Base-by-base conservation (phyloP, 2,888 invertebrate genomes). In the Ommatoiulus sabulosus region DNA sequence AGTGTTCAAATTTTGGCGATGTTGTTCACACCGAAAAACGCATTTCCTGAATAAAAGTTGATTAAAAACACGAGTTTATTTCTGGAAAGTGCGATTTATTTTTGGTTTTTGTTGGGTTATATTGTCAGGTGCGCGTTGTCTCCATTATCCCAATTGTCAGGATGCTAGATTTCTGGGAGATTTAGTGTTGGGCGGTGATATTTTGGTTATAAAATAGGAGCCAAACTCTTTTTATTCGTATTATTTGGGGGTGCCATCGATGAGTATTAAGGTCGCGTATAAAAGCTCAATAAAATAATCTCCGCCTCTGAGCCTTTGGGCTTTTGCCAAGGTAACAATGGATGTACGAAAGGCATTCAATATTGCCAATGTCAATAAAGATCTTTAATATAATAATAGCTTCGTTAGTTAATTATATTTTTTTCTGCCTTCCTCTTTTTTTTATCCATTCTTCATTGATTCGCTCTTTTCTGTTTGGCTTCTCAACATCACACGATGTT, bases 301-400 rank as follows among this genome's bases (percentile, higher is more conserved):
- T 63, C 63, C 63, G 20, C 72, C 72, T n/a, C 72, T 7, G 8
- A 72, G 24, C 10, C 20, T 7, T 72, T 20, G 17, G 72, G 72
- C 24, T 5, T n/a, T 72, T 72, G 72, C 72, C 72, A 72, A 72
- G 72, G 72, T 10, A n/a, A 17, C 63, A 52, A 72, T 15, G 17
- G 52, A 6, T 17, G 17, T 5, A 46, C 8, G 52, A 10, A 15
- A 15, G 12, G 7, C 24, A 72, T 72, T 72, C 72, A 24, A 72
- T 72, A 72, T 72, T 72, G 72, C 72, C 72, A 72, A 72, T 72
- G 24, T 72, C 72, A 72, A 72, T 72, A 72, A 72, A 72, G 72
- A 72, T 72, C 72, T 72, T 72, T 72, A 72, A 72, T 72, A 72
- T 72, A 72, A 72, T 72, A 72, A 72, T 72, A 72, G 72, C 72